Conservation (phyloP, 2,797 vertebrate species). For the Sebastes vulpes region DNA sequence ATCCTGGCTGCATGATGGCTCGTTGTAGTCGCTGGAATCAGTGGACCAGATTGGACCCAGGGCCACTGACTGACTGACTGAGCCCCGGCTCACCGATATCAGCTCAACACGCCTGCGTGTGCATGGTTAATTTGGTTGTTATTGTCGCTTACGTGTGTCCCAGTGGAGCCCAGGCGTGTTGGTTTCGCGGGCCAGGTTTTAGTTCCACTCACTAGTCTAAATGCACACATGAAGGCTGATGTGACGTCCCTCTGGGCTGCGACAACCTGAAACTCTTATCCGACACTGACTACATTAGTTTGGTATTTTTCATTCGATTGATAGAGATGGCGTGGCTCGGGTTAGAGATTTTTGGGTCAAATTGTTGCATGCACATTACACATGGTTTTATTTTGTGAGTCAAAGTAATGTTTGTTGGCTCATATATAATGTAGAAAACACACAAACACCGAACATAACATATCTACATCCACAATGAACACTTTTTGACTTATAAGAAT, state of each 20-base stretch:
- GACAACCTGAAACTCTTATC: slow-evolving; percentile 49
- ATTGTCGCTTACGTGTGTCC: slow-evolving; percentile 71
- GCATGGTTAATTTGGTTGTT: slow-evolving; percentile 75
- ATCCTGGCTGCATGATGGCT: slow-evolving; percentile 63
- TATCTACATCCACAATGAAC: not conserved
- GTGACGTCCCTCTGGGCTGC: slow-evolving; percentile 57
- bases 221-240: slow-evolving; percentile 69
- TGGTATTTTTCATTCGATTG: slow-evolving; percentile 52
- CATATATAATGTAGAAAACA: slow-evolving; percentile 72
- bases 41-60: slow-evolving; percentile 75
- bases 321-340: slow-evolving; percentile 19
- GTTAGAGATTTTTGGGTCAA: slow-evolving; percentile 4
- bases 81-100: slow-evolving; percentile 55
- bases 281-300: slow-evolving; percentile 49
- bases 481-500: not conserved
- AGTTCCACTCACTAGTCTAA: slow-evolving; percentile 81
- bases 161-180: slow-evolving; percentile 54
- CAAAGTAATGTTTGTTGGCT: slow-evolving; percentile 24
- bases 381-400: slow-evolving; percentile 34
- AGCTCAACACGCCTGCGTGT: slow-evolving; percentile 54
- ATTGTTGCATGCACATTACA: slow-evolving; percentile 30
- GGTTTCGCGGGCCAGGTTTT: slow-evolving; percentile 71
- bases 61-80: slow-evolving; percentile 51
- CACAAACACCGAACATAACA: not conserved
- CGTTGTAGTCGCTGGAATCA: slow-evolving; percentile 67